These are phyloP conservation scores for Pogonognathellus flavescens DNA, from an alignment of 1,140 invertebrate genomes.

Conservation along the genomic window DNA sequence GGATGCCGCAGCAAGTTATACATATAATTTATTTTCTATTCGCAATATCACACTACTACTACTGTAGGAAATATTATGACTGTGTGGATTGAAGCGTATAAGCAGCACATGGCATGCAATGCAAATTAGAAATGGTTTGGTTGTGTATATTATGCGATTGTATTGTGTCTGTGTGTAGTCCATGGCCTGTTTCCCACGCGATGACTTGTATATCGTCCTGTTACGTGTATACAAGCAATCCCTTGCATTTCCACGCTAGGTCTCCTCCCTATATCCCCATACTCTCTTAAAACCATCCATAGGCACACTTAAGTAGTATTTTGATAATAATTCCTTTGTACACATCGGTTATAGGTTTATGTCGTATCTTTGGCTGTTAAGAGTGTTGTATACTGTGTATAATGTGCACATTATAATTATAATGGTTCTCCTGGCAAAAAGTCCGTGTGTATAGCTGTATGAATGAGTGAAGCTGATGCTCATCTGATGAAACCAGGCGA, in stretches of 20 bases:
- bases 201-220: neutral
- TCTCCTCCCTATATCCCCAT: too few relatives aligned
- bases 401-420: neutral
- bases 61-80: too few relatives aligned
- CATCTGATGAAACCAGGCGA: slow-evolving; percentile 21
- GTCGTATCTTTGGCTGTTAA: too few relatives aligned
- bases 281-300: too few relatives aligned
- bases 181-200: slow-evolving; percentile 7
- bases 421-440: neutral
- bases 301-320: too few relatives aligned
- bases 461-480: slow-evolving; percentile 20
- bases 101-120: neutral
- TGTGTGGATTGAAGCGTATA: neutral
- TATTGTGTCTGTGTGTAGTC: neutral
- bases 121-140: neutral
- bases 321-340: too few relatives aligned
- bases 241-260: too few relatives aligned
- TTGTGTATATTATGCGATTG: neutral
- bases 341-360: too few relatives aligned
- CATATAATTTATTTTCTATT: too few relatives aligned
- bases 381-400: neutral
- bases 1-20: too few relatives aligned
- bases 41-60: too few relatives aligned
- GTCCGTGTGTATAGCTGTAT: neutral
- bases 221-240: too few relatives aligned